Evolutionary conservation across 2,888 invertebrate species (phyloP), one percentile per base, ranked within the genome.

Genomic region (Periphyllus acericola): DNA sequence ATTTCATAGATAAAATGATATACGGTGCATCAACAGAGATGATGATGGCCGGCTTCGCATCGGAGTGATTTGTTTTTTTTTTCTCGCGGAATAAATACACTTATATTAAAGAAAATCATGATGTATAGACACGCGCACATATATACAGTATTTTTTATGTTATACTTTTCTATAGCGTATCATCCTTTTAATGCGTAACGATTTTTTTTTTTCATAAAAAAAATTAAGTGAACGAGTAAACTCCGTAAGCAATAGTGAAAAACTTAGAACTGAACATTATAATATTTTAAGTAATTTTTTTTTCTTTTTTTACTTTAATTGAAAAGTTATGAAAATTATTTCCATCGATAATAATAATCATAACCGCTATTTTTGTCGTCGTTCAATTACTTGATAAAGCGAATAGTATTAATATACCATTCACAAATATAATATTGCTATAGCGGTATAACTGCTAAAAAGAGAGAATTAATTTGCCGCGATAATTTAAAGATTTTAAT

Each of bases 31-130:
- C 71, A 71, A 82, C 68, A n/a, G 17, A 17, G 40, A 76, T 75
- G 40, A 74, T 17, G 40, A 76, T 75, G 40, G 83, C 25, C 60
- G 55, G 36, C 29, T 72, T 32, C 17, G 29, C 71, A 29, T 5
- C 25, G 60, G 29, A 76, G 66, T 66, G 66, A 83, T 76, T 75
- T 75, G 52, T 72, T 74, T 71, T 36, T 75, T 71, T 81, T 81
- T 68, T 40, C 29, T 14, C 52, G 11, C 25, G 19, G 74, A 36
- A 60, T 83, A 83, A 75, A 66, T 72, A 83, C 55, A 40, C 55
- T 74, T 40, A 81, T 40, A 81, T 29, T 25, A 60, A 75, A 75
- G 74, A 75, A 83, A 75, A 75, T 60, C 83, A 25, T 66, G 40
- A 84, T 66, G 40, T 66, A 60, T 83, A 72, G 83, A 60, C 21